These are phyloP conservation scores for Venustoraphidia nigricollis DNA, from an alignment of 2,888 invertebrate genomes.

Conservation along the genomic window DNA sequence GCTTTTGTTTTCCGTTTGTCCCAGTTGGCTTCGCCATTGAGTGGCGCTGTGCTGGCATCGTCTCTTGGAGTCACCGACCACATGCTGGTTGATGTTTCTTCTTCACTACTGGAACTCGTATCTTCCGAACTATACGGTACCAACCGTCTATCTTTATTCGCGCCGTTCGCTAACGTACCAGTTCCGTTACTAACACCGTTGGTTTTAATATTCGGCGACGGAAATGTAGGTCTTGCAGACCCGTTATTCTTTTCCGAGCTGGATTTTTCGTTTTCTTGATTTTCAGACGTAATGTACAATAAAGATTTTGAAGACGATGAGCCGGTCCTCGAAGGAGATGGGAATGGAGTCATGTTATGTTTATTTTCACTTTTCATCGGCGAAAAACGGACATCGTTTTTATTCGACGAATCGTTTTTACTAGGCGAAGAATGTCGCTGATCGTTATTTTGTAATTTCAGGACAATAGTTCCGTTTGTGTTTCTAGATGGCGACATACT, in stretches of 20 bases:
- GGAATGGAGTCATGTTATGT: too few species aligned
- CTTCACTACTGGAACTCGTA: constrained; percentile 22
- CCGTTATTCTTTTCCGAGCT: background rate
- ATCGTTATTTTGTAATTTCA: too few species aligned
- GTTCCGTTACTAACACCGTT: constrained; percentile 7
- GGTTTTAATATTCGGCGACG: constrained; percentile 6
- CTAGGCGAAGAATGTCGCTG: constrained; percentile 2
- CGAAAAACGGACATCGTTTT: constrained; percentile 1
- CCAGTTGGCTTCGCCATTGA: constrained; percentile 16
- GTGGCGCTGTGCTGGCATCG: constrained; percentile 12
- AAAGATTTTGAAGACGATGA: too few species aligned
- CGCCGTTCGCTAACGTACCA: constrained; percentile 3
- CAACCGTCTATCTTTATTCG: constrained; percentile 17
- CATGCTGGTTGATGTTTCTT: constrained; percentile 19
- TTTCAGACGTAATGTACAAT: too few species aligned
- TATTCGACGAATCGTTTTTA: constrained; percentile 6
- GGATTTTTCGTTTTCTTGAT: background rate
- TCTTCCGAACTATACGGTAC: constrained; percentile 30
- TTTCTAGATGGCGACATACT: too few species aligned
- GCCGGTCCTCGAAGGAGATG: too few species aligned
- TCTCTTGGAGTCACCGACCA: constrained; percentile 23
- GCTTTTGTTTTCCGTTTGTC: constrained; percentile 11
- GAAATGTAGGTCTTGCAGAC: background rate
- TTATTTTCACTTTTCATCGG: background rate
- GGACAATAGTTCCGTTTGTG: too few species aligned